Evolutionary conservation across 1,140 invertebrate genomes (phyloP).

Genomic region (Cryptotermes secundus): DNA sequence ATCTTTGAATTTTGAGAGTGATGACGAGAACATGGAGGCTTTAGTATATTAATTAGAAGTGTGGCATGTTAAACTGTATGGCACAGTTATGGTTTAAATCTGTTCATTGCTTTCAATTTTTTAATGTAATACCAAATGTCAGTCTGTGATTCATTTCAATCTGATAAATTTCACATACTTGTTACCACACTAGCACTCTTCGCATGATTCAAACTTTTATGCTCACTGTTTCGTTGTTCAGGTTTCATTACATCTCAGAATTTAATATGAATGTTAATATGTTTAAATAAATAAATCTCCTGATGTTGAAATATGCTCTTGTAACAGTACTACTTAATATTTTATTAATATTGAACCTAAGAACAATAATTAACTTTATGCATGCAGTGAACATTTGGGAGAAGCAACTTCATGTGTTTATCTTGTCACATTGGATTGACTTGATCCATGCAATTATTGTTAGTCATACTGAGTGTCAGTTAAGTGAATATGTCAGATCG

Average conservation of each 20-base stretch:
- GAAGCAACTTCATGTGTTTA: not conserved
- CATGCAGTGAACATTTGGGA: not conserved
- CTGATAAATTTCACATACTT: not conserved
- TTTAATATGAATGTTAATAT: not conserved
- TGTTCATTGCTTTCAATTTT: too few relatives aligned
- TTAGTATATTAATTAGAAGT: too few relatives aligned
- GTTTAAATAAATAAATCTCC: not conserved
- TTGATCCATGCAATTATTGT: not conserved
- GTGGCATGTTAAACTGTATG: too few relatives aligned
- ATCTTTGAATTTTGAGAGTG: too few relatives aligned
- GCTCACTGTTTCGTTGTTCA: not conserved
- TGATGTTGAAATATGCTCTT: not conserved
- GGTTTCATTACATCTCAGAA: not conserved
- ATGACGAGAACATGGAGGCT: too few relatives aligned
- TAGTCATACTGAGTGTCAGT: not conserved
- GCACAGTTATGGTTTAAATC: too few relatives aligned
- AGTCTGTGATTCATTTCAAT: not conserved
- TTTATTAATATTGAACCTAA: not conserved
- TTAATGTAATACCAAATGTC: not conserved
- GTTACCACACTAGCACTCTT: not conserved
- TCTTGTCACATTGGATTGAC: not conserved
- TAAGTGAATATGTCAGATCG: not conserved
- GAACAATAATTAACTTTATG: not conserved
- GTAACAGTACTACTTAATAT: conserved; percentile 5
- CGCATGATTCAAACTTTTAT: not conserved